Conservation (phyloP, 2,888 invertebrate species). For the Axea sp. region DNA sequence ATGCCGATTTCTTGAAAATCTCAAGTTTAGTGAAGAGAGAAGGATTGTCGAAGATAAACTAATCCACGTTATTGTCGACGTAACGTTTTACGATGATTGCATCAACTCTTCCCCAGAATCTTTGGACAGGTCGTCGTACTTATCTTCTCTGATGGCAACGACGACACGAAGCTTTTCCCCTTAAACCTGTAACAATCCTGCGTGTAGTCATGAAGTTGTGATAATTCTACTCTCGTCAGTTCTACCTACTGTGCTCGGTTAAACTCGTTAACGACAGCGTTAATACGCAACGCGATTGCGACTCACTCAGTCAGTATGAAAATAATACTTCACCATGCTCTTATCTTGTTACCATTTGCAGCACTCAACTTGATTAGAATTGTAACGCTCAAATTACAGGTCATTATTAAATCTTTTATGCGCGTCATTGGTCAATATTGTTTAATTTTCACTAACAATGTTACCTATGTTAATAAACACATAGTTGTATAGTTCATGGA, state of each 20-base stretch:
- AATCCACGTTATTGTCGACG: constrained; percentile 78
- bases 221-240: constrained; percentile 61
- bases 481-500: no score
- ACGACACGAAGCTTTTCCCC: constrained; percentile 49
- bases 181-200: constrained; percentile 50
- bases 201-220: constrained; percentile 58
- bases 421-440: constrained; percentile 27
- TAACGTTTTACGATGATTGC: constrained; percentile 79
- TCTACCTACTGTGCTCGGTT: constrained; percentile 55
- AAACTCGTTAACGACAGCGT: constrained; percentile 63
- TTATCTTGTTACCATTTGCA: constrained; percentile 50
- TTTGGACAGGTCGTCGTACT: constrained; percentile 79
- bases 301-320: constrained; percentile 56
- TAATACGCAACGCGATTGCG: constrained; percentile 62
- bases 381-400: constrained; percentile 57
- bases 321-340: constrained; percentile 45
- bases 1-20: constrained; percentile 56
- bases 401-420: constrained; percentile 53
- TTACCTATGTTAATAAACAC: no score
- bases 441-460: no score
- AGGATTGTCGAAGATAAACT: constrained; percentile 76
- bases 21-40: constrained; percentile 54
- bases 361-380: constrained; percentile 56
- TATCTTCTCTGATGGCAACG: constrained; percentile 71
- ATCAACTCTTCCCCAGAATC: constrained; percentile 77